These are phyloP conservation scores for Anoncus sp. DNA, from an alignment of 2,888 invertebrate genomes.

Conservation along the genomic window DNA sequence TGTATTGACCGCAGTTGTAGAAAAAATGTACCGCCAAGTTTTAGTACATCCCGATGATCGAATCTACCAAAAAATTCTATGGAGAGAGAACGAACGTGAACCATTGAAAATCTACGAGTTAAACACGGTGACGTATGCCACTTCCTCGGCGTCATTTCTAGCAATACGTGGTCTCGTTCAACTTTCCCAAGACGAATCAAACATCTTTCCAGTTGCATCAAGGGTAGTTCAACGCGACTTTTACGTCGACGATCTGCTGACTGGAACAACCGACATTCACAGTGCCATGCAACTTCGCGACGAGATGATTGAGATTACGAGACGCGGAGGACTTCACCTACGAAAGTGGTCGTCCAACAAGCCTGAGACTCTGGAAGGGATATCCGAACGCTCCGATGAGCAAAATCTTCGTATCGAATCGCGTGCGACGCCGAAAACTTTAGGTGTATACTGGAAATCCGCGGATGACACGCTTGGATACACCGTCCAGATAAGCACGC, in stretches of 20 bases:
- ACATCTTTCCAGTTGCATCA: slow-evolving; percentile 58
- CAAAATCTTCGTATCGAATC: background rate
- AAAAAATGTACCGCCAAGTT: slow-evolving; percentile 70
- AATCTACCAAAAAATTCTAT: slow-evolving; percentile 69
- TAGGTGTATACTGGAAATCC: slow-evolving; percentile 53
- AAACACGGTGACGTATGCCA: slow-evolving; percentile 9
- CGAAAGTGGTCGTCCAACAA: slow-evolving; percentile 55
- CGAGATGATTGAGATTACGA: slow-evolving; percentile 19
- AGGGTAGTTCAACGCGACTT: slow-evolving; percentile 58
- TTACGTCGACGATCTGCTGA: slow-evolving; percentile 73
- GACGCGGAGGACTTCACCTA: slow-evolving; percentile 43
- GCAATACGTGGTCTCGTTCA: slow-evolving; percentile 58
- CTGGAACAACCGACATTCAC: slow-evolving; percentile 49
- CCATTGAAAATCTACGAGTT: slow-evolving; percentile 40
- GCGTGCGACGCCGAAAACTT: slow-evolving; percentile 26
- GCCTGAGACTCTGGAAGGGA: too few species aligned
- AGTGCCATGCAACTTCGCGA: slow-evolving; percentile 28
- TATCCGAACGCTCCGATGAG: too few species aligned
- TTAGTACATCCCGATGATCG: background rate
- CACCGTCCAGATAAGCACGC: background rate
- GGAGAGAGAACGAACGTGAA: slow-evolving; percentile 58
- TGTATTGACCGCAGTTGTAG: slow-evolving; percentile 67
- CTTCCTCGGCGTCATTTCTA: slow-evolving; percentile 10
- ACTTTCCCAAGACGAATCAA: slow-evolving; percentile 44
- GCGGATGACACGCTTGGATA: slow-evolving; percentile 29